These are phyloP conservation scores for Amphimallon solstitiale DNA, from an alignment of 2,888 invertebrate genomes.

Conservation along the genomic window DNA sequence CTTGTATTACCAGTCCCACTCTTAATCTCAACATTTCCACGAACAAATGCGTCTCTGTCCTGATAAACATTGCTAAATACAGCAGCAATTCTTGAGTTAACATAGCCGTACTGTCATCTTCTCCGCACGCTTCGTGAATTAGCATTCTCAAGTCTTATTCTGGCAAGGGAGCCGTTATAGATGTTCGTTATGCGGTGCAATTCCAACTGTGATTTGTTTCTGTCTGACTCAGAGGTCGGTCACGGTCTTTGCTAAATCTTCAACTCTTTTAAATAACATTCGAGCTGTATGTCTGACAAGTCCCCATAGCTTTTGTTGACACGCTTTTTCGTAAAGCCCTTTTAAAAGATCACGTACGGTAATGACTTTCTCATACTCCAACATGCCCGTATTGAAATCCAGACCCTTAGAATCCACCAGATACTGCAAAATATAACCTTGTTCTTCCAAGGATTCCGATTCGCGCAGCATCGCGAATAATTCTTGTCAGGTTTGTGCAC, in stretches of 20 bases:
- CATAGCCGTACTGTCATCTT: slow-evolving; percentile 98
- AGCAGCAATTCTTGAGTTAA: slow-evolving; percentile 96
- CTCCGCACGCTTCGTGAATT: slow-evolving; percentile 95
- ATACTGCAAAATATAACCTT: slow-evolving; percentile 97
- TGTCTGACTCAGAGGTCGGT: slow-evolving; percentile 97
- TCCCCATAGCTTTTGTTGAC: slow-evolving; percentile 97
- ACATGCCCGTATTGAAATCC: slow-evolving; percentile 84
- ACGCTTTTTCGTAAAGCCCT: slow-evolving; percentile 95
- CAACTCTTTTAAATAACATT: slow-evolving; percentile 94
- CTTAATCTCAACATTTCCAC: slow-evolving; percentile 95
- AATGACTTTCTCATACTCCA: slow-evolving; percentile 81
- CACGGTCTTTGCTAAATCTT: slow-evolving; percentile 96
- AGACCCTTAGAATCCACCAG: slow-evolving; percentile 91
- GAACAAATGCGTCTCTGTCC: slow-evolving; percentile 97
- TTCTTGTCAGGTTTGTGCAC: slow-evolving; percentile 61
- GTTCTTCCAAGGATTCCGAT: slow-evolving; percentile 94
- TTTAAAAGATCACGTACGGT: slow-evolving; percentile 91
- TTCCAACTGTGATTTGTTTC: slow-evolving; percentile 98
- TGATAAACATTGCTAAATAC: slow-evolving; percentile 98
- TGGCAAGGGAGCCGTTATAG: slow-evolving; percentile 94
- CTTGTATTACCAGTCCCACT: slow-evolving; percentile 96
- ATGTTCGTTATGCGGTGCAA: slow-evolving; percentile 95
- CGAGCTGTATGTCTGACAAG: slow-evolving; percentile 97
- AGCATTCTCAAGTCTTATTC: slow-evolving; percentile 91
- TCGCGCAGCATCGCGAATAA: slow-evolving; percentile 91